Conservation (phyloP, 2,888 invertebrate species). For the Neria commutata region DNA sequence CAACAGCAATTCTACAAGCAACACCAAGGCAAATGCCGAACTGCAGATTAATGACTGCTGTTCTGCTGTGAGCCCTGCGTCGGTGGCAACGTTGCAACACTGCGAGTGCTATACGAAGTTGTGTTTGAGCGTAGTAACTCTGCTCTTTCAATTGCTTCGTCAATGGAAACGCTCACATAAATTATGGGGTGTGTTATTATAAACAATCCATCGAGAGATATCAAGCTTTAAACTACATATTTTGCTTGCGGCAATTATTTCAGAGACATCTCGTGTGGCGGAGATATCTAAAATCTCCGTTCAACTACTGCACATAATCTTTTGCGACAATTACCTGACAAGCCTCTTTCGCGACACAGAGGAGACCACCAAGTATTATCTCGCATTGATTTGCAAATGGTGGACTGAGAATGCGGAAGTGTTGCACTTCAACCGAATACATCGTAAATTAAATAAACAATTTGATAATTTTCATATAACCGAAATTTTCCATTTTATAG, state of each 20-base stretch:
- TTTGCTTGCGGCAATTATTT: neutral
- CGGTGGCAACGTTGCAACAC: neutral
- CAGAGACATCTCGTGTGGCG: constrained; percentile 45
- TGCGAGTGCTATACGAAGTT: constrained; percentile 56
- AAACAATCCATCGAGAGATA: neutral
- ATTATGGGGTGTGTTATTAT: constrained; percentile 30
- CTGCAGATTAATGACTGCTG: too few species aligned
- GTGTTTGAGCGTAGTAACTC: constrained; percentile 52
- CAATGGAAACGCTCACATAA: constrained; percentile 47
- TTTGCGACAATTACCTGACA: constrained; percentile 53
- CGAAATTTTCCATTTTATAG: constrained; percentile 33
- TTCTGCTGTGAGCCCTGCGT: neutral
- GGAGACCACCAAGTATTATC: constrained; percentile 54
- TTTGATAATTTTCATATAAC: neutral
- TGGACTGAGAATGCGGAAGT: constrained; percentile 42
- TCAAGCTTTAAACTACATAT: neutral
- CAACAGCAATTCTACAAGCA: neutral
- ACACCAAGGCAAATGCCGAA: neutral
- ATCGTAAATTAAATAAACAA: constrained; percentile 38
- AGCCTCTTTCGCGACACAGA: constrained; percentile 54
- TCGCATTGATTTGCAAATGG: constrained; percentile 53
- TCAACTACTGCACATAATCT: constrained; percentile 50
- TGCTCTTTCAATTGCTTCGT: constrained; percentile 51
- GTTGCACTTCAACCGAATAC: constrained; percentile 44
- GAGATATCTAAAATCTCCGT: constrained; percentile 51